Percentiles rank a stretch among this genome's conserved stretches.
Conservation (phyloP, 2,797 vertebrate species). For the Vespertilio murinus region DNA sequence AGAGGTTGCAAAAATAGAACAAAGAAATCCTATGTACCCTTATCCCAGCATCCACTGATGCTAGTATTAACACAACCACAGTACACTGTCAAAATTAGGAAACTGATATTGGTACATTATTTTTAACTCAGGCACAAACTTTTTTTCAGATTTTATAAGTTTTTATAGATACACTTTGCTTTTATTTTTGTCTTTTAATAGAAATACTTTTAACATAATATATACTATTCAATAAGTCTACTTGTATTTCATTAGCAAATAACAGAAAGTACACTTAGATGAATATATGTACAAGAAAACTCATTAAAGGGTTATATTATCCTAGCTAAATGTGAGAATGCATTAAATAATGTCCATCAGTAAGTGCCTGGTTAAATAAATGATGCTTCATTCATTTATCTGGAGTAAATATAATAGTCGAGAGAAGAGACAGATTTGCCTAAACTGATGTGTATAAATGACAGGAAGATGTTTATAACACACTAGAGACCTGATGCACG, state of each 20-base stretch:
- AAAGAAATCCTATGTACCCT: too few species aligned
- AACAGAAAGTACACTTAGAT: background rate
- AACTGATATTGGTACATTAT: background rate
- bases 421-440: background rate
- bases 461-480: background rate
- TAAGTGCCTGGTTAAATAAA: background rate
- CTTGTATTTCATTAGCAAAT: background rate
- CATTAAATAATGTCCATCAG: background rate
- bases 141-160: background rate
- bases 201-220: background rate
- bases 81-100: background rate
- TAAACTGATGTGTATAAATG: background rate
- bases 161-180: background rate
- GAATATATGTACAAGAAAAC: background rate
- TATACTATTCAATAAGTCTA: slow-evolving; percentile 5
- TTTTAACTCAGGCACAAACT: background rate
- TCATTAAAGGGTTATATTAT: background rate
- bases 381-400: too few species aligned
- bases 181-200: background rate
- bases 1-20: too few species aligned
- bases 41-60: background rate
- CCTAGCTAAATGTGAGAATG: background rate
- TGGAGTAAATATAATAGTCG: too few species aligned
- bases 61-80: background rate
- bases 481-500: too few species aligned